Base-by-base conservation (phyloP, 2,113 vertebrate species). In the Ictalurus punctatus region DNA sequence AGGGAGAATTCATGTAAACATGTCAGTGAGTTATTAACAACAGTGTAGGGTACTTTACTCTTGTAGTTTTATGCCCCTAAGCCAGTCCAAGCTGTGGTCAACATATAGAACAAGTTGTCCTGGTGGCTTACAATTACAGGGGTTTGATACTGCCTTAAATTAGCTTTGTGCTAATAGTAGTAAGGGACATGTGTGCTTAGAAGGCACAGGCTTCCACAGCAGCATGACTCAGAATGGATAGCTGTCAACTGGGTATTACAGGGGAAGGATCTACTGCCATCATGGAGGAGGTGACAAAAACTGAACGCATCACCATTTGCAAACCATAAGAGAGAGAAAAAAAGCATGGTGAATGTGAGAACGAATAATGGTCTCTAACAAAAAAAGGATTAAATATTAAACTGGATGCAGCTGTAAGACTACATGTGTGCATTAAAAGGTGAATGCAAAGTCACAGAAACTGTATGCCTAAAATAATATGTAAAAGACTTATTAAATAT, bases 231-330 rank as follows among this genome's bases (percentile, higher is more conserved):
- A 88, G 73, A 92, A 91, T 91, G n/a, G 30, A 10, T 59, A 59
- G 94, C 86, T 3, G 91, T 54, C 1, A 95, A 94, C 86, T 94
- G 93, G 3, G 90, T 17, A 0, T 92, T 91, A 88, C 93, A 93
- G 74, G 67, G 90, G 90, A 95, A 95, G 0, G 93, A 94, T 69
- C 91, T 93, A 92, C 93, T 86, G 82, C 91, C 92, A 0, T 92
- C 89, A n/a, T 94, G 88, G 89, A 94, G 94, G 87, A 94, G 94
- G 86, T 96, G 95, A 69, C 85, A 82, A 82, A 73, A 58, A 82
- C 12, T 12, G 7, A 30, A 82, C 21, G 27, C 78, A 80, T 82
- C 9, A 34, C 17, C 27, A 56, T 56, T 54, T 19, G 19, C 2
- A 56, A 79, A 79, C 48, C 78, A 80, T 56, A 56, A 80, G 27